Percentiles rank a stretch among this genome's conserved stretches.
These are phyloP conservation scores for Sebastes jordani DNA, from an alignment of 2,797 vertebrate species.

Conservation along the genomic window DNA sequence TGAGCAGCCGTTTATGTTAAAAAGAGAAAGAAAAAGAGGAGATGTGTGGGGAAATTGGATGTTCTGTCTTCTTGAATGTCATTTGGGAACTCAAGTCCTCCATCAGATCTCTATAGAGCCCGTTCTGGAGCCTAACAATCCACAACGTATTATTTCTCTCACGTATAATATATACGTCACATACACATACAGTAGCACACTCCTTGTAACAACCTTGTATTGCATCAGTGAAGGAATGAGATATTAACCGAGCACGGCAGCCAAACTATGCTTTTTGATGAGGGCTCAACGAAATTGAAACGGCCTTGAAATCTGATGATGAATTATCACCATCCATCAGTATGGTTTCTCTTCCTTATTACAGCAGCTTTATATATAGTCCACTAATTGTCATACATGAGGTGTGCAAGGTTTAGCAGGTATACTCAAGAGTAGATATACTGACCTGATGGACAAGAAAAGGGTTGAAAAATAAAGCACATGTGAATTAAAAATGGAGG, in stretches of 20 bases:
- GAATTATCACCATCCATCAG: background rate
- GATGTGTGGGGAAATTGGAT: conserved; percentile 2
- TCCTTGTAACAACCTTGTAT: conserved; percentile 43
- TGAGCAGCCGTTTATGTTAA: background rate
- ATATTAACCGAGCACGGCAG: conserved; percentile 20
- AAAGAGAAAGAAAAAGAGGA: background rate
- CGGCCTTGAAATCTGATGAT: conserved; percentile 2
- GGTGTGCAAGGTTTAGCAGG: background rate
- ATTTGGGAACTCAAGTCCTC: conserved; percentile 14
- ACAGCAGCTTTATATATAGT: background rate
- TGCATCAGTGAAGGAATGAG: conserved; percentile 26
- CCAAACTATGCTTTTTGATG: conserved; percentile 32
- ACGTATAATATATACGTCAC: conserved; percentile 7
- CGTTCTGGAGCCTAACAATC: conserved; percentile 18
- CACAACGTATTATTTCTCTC: conserved; percentile 14
- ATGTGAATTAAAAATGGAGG: conserved; percentile 20
- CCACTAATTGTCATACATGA: conserved; percentile 8
- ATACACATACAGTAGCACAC: background rate
- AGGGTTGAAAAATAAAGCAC: background rate
- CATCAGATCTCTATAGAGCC: conserved; percentile 21
- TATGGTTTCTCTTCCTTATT: background rate
- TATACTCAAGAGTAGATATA: background rate
- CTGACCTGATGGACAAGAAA: background rate
- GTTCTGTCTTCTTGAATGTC: conserved; percentile 23
- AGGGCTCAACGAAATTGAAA: conserved; percentile 32